Conservation (phyloP, 2,888 invertebrate genomes). For the Eupelmus urozonus region DNA sequence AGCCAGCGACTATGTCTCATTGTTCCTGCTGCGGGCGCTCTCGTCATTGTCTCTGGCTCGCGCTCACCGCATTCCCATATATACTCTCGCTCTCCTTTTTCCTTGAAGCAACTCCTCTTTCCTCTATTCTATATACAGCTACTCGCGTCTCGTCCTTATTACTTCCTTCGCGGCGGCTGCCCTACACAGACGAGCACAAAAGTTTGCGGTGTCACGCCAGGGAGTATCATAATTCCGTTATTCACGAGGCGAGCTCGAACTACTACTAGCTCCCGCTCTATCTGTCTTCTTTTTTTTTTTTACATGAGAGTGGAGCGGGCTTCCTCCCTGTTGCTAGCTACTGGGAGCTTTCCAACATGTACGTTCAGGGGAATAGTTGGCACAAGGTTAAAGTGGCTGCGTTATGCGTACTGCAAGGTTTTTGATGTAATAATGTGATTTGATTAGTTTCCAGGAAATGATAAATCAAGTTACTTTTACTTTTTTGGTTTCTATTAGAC, state of each 20-base stretch:
- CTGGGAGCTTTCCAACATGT: background rate
- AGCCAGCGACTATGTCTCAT: conserved; percentile 24
- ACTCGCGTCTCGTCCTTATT: conserved; percentile 28
- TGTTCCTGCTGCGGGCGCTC: conserved; percentile 18
- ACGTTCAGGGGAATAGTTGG: background rate
- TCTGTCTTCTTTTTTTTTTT: background rate
- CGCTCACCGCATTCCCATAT: conserved; percentile 9
- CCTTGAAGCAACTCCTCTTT: background rate
- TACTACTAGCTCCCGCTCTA: background rate
- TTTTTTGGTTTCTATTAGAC: too few species aligned
- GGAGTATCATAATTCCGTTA: conserved; percentile 57
- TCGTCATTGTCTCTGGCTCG: conserved; percentile 36
- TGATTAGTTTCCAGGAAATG: too few species aligned
- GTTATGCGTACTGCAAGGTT: too few species aligned
- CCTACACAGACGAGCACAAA: conserved; percentile 5
- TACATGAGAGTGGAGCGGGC: too few species aligned
- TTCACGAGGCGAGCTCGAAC: conserved; percentile 46
- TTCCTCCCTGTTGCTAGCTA: background rate
- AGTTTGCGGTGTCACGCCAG: conserved; percentile 41
- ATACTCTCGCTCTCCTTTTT: conserved; percentile 13
- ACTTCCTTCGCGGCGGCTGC: conserved; percentile 16
- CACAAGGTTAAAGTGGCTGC: too few species aligned
- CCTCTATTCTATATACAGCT: background rate
- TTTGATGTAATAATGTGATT: too few species aligned
- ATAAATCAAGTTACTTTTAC: too few species aligned